A percentile compares a stretch with the other conserved stretches of the same genome.
Conservation (phyloP, 2,888 invertebrate genomes). For the Mesodorylaimus sp. region DNA sequence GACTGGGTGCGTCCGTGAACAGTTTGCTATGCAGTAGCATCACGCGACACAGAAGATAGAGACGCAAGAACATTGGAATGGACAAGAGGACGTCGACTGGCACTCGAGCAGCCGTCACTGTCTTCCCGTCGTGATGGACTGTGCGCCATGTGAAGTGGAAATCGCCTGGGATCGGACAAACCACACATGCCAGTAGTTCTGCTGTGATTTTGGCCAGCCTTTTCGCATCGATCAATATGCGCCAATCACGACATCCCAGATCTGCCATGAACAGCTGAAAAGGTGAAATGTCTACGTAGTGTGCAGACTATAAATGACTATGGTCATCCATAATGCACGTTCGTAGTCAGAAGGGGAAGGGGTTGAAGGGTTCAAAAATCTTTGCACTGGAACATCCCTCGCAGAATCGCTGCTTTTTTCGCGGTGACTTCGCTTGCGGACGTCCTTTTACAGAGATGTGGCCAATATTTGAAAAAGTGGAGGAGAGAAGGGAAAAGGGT, state of each 20-base stretch:
- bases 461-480: too few species aligned
- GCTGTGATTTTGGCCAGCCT: slow-evolving; percentile 49
- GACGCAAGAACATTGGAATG: slow-evolving; percentile 90
- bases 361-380: too few species aligned
- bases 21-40: slow-evolving; percentile 98
- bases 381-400: too few species aligned
- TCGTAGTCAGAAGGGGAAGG: too few species aligned
- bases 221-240: slow-evolving; percentile 98
- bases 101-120: slow-evolving; percentile 42
- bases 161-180: slow-evolving; percentile 93
- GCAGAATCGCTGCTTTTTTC: too few species aligned
- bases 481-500: too few species aligned
- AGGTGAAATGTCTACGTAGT: too few species aligned
- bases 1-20: slow-evolving; percentile 93
- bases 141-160: slow-evolving; percentile 91
- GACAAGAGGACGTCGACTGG: slow-evolving; percentile 92
- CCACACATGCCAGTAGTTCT: slow-evolving; percentile 83
- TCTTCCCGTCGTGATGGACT: slow-evolving; percentile 59
- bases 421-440: too few species aligned
- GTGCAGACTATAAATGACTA: too few species aligned
- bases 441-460: too few species aligned
- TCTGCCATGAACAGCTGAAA: slow-evolving; percentile 98
- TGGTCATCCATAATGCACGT: too few species aligned
- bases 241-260: slow-evolving; percentile 99
- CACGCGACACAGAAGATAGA: slow-evolving; percentile 96